Evolutionary conservation across 2,797 vertebrate genomes (phyloP), one percentile per base, ranked within the genome.

Genomic region (Gymnopithys bicolor): DNA sequence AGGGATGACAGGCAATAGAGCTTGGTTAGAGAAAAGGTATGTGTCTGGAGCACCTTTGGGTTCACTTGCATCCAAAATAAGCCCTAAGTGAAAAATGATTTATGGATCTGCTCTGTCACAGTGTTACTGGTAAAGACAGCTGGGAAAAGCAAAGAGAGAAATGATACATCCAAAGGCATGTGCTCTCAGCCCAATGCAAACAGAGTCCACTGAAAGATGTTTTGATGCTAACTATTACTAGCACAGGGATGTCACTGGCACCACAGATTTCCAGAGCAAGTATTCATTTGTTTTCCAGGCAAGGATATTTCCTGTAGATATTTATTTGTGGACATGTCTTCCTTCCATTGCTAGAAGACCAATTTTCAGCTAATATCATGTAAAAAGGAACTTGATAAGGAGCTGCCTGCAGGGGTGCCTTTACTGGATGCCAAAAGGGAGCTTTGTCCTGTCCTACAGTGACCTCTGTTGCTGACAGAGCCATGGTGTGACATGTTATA

Each of bases 161-260:
- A n/a, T 70, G 0, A 13, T 25, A 23, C 6, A 8, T 11, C 27
- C 1, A 5, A 60, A 71, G 27, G 25, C 3, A 2, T 4, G 19
- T 69, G 75, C 45, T 5, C 28, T 37, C 39, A 14, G 28, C 43
- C 27, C 35, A 11, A 0, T 4, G 60, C 45, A 62, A 41, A 43
- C 9, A 32, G 69, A 33, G 21, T 11, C 48, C 78, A 27, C 7
- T 33, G 30, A 22, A 68, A 56, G 37, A 53, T 35, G 27, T 41
- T 77, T 59, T 59, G 22, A 21, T 66, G 41, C 64, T 66, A 22
- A 45, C 51, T 35, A 18, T 7, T 24, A 3, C 22, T n/a, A 25
- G 18, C 24, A 10, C 4, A 48, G 37, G n/a, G 24, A 45, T 30
- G 8, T 24, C 69, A 53, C 5, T 22, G 19, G 25, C 77, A 71